phyloP scores from a whole-genome alignment of 2,797 vertebrate species.

The Calcarius lapponicus region DNA sequence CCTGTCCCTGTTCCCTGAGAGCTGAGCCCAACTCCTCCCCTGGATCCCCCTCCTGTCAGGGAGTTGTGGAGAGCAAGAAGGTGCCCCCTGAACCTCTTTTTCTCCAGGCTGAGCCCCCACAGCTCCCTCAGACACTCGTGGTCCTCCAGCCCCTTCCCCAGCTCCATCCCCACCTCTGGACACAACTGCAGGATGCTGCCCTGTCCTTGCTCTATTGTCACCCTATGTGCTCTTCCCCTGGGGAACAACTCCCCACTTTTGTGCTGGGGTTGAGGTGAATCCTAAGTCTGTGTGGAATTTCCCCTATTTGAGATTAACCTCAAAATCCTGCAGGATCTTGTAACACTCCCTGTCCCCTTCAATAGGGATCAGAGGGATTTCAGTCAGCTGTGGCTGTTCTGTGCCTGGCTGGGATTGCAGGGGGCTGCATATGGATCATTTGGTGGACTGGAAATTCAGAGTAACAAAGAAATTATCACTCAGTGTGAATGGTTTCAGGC shows the following conservation, averaged over 20 bases:
- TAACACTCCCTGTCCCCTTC: not conserved
- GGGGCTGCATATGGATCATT: not conserved
- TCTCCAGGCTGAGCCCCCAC: not conserved
- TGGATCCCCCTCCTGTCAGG: too few species aligned
- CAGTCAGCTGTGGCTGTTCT: not conserved
- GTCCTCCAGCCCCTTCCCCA: not conserved
- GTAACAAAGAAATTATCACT: not conserved
- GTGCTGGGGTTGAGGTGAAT: not conserved
- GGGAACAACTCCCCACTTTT: rapidly evolving
- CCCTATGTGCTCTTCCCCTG: not conserved
- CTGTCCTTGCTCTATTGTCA: not conserved
- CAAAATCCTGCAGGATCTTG: not conserved
- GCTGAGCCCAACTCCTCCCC: too few species aligned
- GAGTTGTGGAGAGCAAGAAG: not conserved
- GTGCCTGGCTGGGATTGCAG: not conserved
- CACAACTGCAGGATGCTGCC: not conserved
- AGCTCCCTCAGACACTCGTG: not conserved
- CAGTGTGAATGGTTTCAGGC: not conserved
- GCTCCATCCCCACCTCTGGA: not conserved
- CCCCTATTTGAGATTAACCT: not conserved
- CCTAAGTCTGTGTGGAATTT: not conserved
- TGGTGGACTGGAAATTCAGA: not conserved
- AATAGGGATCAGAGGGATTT: not conserved
- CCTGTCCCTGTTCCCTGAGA: not conserved
- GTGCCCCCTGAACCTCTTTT: not conserved